A percentile compares a stretch with the other conserved stretches of the same genome.
phyloP scores from a whole-genome alignment of 2,113 vertebrate species.

The Pseudorasbora parva region DNA sequence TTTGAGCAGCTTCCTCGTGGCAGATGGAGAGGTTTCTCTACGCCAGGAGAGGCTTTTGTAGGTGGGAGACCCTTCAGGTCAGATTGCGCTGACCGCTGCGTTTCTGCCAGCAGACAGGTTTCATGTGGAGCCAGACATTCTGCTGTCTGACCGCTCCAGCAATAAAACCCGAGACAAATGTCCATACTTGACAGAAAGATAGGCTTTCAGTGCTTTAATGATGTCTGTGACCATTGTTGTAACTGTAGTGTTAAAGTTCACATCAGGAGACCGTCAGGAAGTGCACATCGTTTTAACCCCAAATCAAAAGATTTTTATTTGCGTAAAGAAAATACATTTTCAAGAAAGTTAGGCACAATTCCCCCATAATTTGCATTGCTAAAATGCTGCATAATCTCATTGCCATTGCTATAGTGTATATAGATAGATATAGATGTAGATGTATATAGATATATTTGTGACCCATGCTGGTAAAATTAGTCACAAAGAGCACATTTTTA shows the following conservation, averaged over 20 bases:
- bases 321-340: not conserved
- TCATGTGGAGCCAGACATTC: slow-evolving; percentile 36
- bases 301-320: not conserved
- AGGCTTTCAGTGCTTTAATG: not conserved
- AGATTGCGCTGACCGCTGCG: slow-evolving; percentile 31
- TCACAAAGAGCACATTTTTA: too few species aligned
- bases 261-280: not conserved
- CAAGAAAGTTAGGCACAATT: not conserved
- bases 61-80: slow-evolving; percentile 15
- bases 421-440: too few species aligned
- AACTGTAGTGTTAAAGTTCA: not conserved
- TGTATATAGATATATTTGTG: too few species aligned
- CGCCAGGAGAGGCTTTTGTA: slow-evolving; percentile 4
- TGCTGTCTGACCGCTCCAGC: slow-evolving; percentile 15
- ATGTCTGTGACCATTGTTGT: not conserved
- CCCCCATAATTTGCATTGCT: not conserved
- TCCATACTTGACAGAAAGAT: not conserved
- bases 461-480: too few species aligned
- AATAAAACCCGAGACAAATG: slow-evolving; percentile 10
- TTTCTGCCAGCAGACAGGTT: slow-evolving; percentile 24
- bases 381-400: not conserved
- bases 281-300: not conserved
- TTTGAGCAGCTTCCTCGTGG: not conserved
- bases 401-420: not conserved
- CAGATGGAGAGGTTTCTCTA: slow-evolving; percentile 13